A percentile compares a stretch with the other conserved stretches of the same genome.
Evolutionary conservation across 2,797 vertebrate genomes (phyloP).

Genomic region (Etheostoma nigrum): DNA sequence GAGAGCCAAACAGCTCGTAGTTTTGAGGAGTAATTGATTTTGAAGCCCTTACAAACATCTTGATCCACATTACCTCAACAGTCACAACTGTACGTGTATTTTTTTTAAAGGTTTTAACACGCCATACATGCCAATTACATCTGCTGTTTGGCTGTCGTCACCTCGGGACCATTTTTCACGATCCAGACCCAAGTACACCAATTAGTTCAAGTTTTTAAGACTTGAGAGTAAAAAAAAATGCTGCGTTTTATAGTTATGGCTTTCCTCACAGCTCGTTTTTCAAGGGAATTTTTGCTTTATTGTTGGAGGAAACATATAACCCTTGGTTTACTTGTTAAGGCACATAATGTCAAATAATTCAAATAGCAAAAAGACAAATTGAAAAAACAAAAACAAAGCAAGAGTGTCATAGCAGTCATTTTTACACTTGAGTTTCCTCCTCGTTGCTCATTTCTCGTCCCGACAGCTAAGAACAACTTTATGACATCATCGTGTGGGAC

Average conservation of each 20-base stretch:
- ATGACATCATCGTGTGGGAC: constrained; percentile 70
- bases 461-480: constrained; percentile 48
- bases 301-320: background rate
- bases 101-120: constrained; percentile 11
- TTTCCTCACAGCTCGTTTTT: background rate
- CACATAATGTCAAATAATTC: background rate
- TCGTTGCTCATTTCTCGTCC: background rate
- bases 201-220: constrained; percentile 22
- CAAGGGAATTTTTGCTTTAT: background rate
- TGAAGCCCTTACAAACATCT: background rate
- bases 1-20: too few species aligned
- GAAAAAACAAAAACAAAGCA: background rate
- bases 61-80: background rate
- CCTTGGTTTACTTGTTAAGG: too few species aligned
- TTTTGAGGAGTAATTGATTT: constrained; percentile 1
- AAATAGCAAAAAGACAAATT: background rate
- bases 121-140: constrained; percentile 37
- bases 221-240: background rate
- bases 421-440: background rate
- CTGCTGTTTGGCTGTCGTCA: constrained; percentile 23
- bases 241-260: background rate
- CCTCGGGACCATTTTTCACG: constrained; percentile 35
- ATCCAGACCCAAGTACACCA: constrained; percentile 10
- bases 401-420: too few species aligned
- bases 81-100: too few species aligned